phyloP scores from a whole-genome alignment of 2,797 vertebrate species.

The Enteromius afrohamiltoni region DNA sequence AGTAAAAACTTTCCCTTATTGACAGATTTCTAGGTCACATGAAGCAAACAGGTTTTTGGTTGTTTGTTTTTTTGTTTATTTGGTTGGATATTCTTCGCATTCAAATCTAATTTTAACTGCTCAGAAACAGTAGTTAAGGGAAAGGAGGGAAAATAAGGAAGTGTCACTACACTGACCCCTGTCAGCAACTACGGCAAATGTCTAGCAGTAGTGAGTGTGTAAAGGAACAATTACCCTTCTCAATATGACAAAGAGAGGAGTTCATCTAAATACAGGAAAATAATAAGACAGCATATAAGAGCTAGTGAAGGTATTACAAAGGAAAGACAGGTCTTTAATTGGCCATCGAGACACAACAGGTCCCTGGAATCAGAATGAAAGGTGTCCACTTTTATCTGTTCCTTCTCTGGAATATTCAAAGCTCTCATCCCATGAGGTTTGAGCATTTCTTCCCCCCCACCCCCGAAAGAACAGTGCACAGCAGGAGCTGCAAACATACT shows the following conservation, averaged over 20 bases:
- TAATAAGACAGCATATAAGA: slow-evolving; percentile 69
- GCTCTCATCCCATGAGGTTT: slow-evolving; percentile 74
- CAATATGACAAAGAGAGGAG: slow-evolving; percentile 59
- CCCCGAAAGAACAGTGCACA: slow-evolving; percentile 74
- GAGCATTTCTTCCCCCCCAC: slow-evolving; percentile 60
- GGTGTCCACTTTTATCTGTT: slow-evolving; percentile 69
- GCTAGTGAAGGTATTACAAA: slow-evolving; percentile 68
- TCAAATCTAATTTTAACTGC: neutral
- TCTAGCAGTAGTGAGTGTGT: neutral
- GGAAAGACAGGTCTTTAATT: slow-evolving; percentile 74
- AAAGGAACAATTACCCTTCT: slow-evolving; percentile 58
- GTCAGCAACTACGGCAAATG: neutral
- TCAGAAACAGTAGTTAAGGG: neutral
- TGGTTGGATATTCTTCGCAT: neutral
- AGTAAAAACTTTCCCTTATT: neutral
- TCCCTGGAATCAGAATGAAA: slow-evolving; percentile 73
- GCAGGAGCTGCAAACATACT: slow-evolving; percentile 78
- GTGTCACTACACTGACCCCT: slow-evolving; percentile 7
- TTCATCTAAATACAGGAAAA: slow-evolving; percentile 65
- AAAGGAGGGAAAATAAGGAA: neutral
- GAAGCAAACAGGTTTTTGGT: neutral
- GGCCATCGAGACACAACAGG: slow-evolving; percentile 74
- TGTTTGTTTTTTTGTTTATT: neutral
- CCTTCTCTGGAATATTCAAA: slow-evolving; percentile 68
- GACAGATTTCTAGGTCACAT: neutral